These are phyloP conservation scores for Netelia melanura DNA, from an alignment of 2,888 invertebrate species.

Conservation along the genomic window DNA sequence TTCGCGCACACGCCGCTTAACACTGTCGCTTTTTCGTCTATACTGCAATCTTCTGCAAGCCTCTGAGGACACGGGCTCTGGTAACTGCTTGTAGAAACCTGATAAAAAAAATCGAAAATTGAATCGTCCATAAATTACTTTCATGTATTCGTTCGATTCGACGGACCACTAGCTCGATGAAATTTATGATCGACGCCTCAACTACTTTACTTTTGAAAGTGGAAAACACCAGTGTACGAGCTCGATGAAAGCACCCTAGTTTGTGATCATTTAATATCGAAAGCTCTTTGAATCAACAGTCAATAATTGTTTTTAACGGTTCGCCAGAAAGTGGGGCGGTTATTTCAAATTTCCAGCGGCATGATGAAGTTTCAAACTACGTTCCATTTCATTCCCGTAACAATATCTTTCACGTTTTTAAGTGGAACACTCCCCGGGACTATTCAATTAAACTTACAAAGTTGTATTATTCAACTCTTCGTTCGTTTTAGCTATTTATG, in stretches of 20 bases:
- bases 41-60: conserved; percentile 87
- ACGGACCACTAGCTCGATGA: background rate
- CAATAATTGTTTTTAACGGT: background rate
- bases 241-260: too few species aligned
- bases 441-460: conserved; percentile 25
- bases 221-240: too few species aligned
- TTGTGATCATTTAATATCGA: too few species aligned
- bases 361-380: background rate
- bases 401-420: conserved; percentile 24
- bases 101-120: conserved; percentile 69
- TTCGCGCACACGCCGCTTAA: conserved; percentile 87
- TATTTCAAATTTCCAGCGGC: background rate
- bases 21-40: conserved; percentile 87
- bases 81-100: conserved; percentile 88
- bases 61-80: conserved; percentile 87
- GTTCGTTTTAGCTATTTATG: background rate
- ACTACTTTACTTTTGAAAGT: too few species aligned
- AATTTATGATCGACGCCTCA: too few species aligned
- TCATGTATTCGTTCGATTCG: background rate
- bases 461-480: conserved; percentile 15
- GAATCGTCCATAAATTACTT: conserved; percentile 27
- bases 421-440: background rate
- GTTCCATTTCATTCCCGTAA: background rate
- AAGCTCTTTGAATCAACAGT: too few species aligned
- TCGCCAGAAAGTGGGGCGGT: background rate